Percentiles rank a stretch among this genome's conserved stretches.
Evolutionary conservation across 2,113 vertebrate species (phyloP).

Genomic region (Catharus bicknelli): DNA sequence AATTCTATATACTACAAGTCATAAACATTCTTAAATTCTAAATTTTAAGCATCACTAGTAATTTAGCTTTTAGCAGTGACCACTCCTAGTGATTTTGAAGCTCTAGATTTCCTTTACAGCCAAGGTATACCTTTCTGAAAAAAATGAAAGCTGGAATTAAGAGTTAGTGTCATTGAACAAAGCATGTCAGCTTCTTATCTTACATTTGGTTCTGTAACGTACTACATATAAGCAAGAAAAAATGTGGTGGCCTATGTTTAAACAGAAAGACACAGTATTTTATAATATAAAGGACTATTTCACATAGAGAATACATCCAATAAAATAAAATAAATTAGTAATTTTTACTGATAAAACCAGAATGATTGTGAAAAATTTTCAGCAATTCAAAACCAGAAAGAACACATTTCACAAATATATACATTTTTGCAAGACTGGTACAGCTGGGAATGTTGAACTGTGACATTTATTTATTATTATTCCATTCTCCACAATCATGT

Average conservation of each 20-base stretch:
- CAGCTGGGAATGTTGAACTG: background rate
- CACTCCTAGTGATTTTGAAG: background rate
- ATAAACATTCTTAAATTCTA: background rate
- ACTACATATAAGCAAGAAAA: background rate
- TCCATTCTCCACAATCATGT: background rate
- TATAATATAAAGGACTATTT: background rate
- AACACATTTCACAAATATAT: background rate
- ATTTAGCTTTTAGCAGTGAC: background rate
- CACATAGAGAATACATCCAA: rapidly evolving
- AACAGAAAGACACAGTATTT: background rate
- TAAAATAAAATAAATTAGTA: too few species aligned
- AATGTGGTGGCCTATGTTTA: background rate
- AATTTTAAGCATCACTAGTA: background rate
- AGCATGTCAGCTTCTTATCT: background rate
- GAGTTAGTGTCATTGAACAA: background rate
- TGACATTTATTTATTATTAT: background rate
- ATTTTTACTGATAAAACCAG: background rate
- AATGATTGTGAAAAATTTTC: background rate
- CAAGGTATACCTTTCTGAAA: background rate
- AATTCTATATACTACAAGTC: background rate
- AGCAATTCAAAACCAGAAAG: background rate
- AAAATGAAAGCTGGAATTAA: background rate
- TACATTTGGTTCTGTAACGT: background rate
- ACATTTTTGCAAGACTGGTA: background rate
- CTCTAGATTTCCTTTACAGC: background rate